Evolutionary conservation across 2,888 invertebrate genomes (phyloP).

Genomic region (Andrena camellia): DNA sequence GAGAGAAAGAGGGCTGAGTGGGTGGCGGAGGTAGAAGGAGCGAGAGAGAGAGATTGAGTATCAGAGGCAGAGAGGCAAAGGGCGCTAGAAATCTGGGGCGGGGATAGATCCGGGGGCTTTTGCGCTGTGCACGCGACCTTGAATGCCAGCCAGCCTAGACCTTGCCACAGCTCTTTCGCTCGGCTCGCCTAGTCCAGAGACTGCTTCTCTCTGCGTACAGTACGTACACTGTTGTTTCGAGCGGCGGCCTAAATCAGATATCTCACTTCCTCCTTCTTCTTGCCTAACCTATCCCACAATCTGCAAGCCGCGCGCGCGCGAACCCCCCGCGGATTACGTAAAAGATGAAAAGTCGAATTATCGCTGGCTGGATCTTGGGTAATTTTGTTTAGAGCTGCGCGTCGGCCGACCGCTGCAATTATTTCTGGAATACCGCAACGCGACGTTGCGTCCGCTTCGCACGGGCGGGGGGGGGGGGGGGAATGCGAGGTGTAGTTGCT

Average conservation of each 20-base stretch:
- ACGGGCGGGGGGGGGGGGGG: not conserved
- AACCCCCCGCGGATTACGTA: slow-evolving; percentile 57
- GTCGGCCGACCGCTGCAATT: slow-evolving; percentile 4
- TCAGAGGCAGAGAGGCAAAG: slow-evolving; percentile 62
- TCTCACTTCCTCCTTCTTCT: slow-evolving; percentile 49
- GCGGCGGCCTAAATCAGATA: slow-evolving; percentile 63
- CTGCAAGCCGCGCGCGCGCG: slow-evolving; percentile 19
- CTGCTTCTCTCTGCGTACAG: slow-evolving; percentile 41
- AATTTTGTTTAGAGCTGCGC: slow-evolving; percentile 19
- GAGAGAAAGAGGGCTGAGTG: slow-evolving; percentile 35
- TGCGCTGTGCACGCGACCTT: slow-evolving; percentile 80
- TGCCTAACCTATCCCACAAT: slow-evolving; percentile 25
- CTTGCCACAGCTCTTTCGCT: slow-evolving; percentile 78
- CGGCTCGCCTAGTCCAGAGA: slow-evolving; percentile 71
- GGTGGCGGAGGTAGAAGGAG: not conserved
- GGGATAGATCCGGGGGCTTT: slow-evolving; percentile 78
- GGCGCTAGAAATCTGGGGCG: slow-evolving; percentile 72
- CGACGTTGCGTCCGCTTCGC: not conserved
- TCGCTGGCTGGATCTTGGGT: slow-evolving; percentile 31
- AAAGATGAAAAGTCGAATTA: slow-evolving; percentile 54
- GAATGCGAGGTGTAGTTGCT: too few species aligned
- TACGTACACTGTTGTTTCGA: slow-evolving; percentile 58
- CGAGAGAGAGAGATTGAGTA: slow-evolving; percentile 2
- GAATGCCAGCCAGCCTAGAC: slow-evolving; percentile 83
- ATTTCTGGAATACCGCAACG: slow-evolving; percentile 5